Percentiles rank a stretch among this genome's conserved stretches.
phyloP scores from a whole-genome alignment of 2,113 vertebrate species.

The Plecotus auritus region DNA sequence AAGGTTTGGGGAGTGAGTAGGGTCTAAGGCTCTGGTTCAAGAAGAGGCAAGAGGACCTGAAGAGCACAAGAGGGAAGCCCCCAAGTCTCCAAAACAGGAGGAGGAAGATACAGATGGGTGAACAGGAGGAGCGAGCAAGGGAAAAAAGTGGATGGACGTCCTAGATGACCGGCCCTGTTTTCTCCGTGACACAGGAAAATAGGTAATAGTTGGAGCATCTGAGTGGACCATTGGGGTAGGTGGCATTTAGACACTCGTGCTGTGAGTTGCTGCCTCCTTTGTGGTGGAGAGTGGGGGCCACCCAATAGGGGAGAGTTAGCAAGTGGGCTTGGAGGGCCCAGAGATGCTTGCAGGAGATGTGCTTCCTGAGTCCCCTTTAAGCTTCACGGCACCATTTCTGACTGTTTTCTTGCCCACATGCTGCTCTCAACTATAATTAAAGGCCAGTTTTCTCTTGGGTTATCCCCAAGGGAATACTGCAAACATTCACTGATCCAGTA shows the following conservation, averaged over 20 bases:
- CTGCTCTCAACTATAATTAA: neutral
- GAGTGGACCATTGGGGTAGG: neutral
- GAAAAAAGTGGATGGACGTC: neutral
- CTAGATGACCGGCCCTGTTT: neutral
- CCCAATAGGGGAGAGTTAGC: rapidly evolving
- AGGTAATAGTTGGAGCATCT: neutral
- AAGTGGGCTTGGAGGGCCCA: neutral
- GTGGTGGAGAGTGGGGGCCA: rapidly evolving
- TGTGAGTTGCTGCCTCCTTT: neutral
- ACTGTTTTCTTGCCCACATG: neutral
- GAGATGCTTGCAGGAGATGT: neutral
- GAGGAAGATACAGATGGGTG: neutral
- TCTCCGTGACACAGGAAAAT: neutral
- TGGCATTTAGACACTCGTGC: neutral
- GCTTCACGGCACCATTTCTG: neutral
- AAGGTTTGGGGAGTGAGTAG: neutral
- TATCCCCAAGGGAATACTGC: neutral
- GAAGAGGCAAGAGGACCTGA: neutral
- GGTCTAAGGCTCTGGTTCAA: neutral
- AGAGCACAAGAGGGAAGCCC: neutral
- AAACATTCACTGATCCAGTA: neutral
- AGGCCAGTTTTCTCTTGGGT: neutral
- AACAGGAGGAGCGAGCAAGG: neutral
- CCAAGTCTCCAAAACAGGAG: neutral
- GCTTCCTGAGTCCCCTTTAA: neutral